These are phyloP conservation scores for Nematopogon swammerdamellus DNA, from an alignment of 2,888 invertebrate genomes.

Conservation along the genomic window DNA sequence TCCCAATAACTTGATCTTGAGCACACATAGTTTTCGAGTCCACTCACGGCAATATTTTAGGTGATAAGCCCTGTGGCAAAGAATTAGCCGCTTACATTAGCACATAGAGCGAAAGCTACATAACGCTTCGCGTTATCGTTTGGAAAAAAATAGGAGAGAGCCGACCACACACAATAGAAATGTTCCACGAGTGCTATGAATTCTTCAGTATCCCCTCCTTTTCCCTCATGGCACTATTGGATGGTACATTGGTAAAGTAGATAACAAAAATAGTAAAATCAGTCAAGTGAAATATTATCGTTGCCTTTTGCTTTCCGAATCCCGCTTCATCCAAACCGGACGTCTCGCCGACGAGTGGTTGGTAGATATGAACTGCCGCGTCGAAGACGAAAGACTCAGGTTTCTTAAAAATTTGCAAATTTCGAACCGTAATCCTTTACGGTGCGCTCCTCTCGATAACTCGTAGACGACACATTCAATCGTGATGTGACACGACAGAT, in stretches of 20 bases:
- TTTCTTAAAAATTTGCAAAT: slow-evolving; percentile 1
- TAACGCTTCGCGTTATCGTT: slow-evolving; percentile 6
- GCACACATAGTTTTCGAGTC: no score
- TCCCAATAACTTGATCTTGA: no score
- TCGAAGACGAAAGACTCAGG: slow-evolving; percentile 6
- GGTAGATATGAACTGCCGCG: slow-evolving; percentile 8
- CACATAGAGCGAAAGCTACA: slow-evolving; percentile 5
- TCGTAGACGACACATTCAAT: no score
- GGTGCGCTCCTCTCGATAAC: background rate
- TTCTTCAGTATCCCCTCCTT: slow-evolving; percentile 4
- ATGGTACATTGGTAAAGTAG: slow-evolving; percentile 4
- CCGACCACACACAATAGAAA: slow-evolving; percentile 6
- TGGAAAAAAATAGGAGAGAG: slow-evolving; percentile 9
- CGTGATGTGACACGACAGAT: no score
- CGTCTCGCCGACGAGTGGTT: slow-evolving; percentile 8
- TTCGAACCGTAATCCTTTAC: background rate
- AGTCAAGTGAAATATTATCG: slow-evolving; percentile 4
- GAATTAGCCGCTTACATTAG: slow-evolving; percentile 8
- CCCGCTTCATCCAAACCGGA: slow-evolving; percentile 5
- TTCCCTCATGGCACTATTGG: slow-evolving; percentile 4
- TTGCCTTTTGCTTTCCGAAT: slow-evolving; percentile 5
- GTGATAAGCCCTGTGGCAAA: slow-evolving; percentile 4
- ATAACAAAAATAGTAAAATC: slow-evolving; percentile 4
- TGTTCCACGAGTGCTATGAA: slow-evolving; percentile 7
- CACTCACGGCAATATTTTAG: slow-evolving; percentile 8